These are phyloP conservation scores for Sinocyclocheilus anshuiensis DNA, from an alignment of 2,113 vertebrate species.

Conservation along the genomic window DNA sequence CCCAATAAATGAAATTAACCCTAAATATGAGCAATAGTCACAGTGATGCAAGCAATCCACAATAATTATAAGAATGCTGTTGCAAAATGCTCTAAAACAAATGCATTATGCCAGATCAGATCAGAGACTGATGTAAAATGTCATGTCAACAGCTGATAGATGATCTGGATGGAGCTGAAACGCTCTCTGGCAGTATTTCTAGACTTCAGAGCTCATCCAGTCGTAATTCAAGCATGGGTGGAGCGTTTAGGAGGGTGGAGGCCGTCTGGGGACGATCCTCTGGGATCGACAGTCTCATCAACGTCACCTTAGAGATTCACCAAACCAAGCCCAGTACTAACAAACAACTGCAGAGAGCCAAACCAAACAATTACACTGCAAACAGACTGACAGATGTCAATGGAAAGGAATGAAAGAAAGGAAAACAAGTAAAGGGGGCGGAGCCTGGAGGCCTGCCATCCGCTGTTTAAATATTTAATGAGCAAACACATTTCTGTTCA, in stretches of 20 bases:
- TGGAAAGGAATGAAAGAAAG: neutral
- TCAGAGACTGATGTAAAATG: neutral
- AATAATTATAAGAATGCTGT: too few relatives aligned
- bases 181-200: neutral
- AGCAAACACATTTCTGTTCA: slow-evolving; percentile 54
- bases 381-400: neutral
- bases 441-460: slow-evolving; percentile 18
- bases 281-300: slow-evolving; percentile 11
- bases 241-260: neutral
- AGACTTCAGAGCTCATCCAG: neutral
- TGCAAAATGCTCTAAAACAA: too few relatives aligned
- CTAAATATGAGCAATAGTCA: neutral
- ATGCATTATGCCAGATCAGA: neutral
- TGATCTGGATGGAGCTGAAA: neutral
- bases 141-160: neutral
- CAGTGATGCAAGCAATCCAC: too few relatives aligned
- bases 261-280: slow-evolving; percentile 11
- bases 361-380: neutral
- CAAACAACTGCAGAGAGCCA: neutral
- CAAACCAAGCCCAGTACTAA: neutral
- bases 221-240: neutral
- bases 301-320: neutral
- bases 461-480: slow-evolving; percentile 58
- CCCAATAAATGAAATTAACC: neutral
- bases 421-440: neutral